These are phyloP conservation scores for Leucopternis melanops DNA, from an alignment of 2,113 vertebrate genomes.

Conservation along the genomic window DNA sequence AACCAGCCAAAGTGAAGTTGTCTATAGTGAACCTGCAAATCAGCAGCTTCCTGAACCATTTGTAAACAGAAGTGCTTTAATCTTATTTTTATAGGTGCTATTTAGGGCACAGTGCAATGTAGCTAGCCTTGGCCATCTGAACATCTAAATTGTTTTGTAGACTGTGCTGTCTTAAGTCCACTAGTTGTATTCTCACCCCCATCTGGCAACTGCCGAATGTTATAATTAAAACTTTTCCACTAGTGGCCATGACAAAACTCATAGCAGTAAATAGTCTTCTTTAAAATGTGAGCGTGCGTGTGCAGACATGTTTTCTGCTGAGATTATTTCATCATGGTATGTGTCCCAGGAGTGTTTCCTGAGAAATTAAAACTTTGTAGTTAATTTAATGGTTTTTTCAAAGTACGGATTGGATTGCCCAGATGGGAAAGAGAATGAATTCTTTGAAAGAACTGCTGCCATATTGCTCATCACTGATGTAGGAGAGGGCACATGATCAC, in stretches of 20 bases:
- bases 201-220: background rate
- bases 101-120: background rate
- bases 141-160: background rate
- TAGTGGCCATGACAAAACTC: background rate
- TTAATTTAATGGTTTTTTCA: background rate
- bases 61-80: background rate
- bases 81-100: background rate
- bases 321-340: background rate
- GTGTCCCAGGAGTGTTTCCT: background rate
- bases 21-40: background rate
- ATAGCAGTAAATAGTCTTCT: background rate
- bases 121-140: background rate
- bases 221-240: background rate
- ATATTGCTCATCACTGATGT: accelerated
- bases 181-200: background rate
- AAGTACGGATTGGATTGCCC: accelerated
- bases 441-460: background rate
- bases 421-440: background rate
- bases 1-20: background rate
- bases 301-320: background rate
- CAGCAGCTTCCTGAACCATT: background rate
- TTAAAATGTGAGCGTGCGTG: background rate
- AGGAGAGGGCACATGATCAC: background rate
- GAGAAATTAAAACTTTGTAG: background rate
- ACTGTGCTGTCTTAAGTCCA: background rate